A percentile compares a stretch with the other conserved stretches of the same genome.
These are phyloP conservation scores for Drosophila funebris DNA, from an alignment of 1,140 invertebrate genomes.

Conservation along the genomic window DNA sequence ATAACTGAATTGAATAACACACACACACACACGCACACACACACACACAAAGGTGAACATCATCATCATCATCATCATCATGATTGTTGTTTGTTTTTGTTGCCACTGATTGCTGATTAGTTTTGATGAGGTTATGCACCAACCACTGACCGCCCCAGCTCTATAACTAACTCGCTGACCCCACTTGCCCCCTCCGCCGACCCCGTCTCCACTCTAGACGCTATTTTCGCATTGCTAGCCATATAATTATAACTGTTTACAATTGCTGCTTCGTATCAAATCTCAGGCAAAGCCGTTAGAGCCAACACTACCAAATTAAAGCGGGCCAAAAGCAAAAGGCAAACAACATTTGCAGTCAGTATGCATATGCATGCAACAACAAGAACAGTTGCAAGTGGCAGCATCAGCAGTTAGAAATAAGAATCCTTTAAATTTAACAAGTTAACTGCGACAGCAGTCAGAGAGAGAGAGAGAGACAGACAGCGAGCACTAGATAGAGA, in stretches of 20 bases:
- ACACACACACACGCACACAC: background rate
- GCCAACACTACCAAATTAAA: conserved; percentile 37
- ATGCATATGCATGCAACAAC: conserved; percentile 7
- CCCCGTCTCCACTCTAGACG: background rate
- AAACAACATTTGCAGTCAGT: background rate
- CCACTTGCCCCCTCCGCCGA: background rate
- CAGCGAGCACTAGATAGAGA: background rate
- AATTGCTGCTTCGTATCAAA: conserved; percentile 43
- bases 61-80: conserved; percentile 11
- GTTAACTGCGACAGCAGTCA: conserved; percentile 16
- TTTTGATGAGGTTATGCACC: conserved; percentile 56
- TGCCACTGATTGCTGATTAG: conserved; percentile 54
- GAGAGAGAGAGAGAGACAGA: background rate
- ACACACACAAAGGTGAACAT: background rate
- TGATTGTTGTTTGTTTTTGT: conserved; percentile 36
- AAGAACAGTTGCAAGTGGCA: background rate
- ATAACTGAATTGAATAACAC: no score
- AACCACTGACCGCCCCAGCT: no score
- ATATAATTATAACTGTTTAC: conserved; percentile 54
- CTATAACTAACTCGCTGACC: conserved; percentile 9
- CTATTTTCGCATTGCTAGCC: background rate
- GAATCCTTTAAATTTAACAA: conserved; percentile 41
- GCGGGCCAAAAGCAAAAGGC: conserved; percentile 5
- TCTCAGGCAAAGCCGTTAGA: conserved; percentile 29
- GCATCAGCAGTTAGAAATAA: conserved; percentile 11